Evolutionary conservation across 2,888 invertebrate species (phyloP).

Genomic region (Bombylius discolor): DNA sequence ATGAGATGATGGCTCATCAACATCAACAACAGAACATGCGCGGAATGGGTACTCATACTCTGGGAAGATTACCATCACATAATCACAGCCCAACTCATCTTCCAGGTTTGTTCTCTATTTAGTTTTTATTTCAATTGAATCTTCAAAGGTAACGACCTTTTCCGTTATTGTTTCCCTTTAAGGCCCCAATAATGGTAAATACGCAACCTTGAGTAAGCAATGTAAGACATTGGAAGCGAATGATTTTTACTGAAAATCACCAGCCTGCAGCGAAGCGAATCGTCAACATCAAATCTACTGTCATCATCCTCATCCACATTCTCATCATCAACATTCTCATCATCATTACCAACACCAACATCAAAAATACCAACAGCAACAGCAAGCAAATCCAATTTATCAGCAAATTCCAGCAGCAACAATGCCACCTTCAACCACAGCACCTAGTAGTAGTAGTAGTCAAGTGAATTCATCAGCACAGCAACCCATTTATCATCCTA

Average conservation of each 20-base stretch:
- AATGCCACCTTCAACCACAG: conserved; percentile 19
- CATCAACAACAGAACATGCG: conserved; percentile 38
- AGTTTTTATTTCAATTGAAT: conserved; percentile 7
- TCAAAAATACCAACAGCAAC: conserved; percentile 29
- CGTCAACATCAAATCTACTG: conserved; percentile 34
- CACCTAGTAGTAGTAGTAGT: conserved; percentile 25
- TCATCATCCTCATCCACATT: conserved; percentile 37
- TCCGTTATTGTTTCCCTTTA: conserved; percentile 11
- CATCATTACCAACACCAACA: conserved; percentile 28
- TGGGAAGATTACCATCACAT: conserved; percentile 51
- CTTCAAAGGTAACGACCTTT: too few relatives aligned
- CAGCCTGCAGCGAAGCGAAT: conserved; percentile 36
- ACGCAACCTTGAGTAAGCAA: conserved; percentile 90
- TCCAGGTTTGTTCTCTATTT: conserved; percentile 26
- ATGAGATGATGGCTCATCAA: conserved; percentile 39
- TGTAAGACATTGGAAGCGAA: conserved; percentile 89
- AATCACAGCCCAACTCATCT: conserved; percentile 46
- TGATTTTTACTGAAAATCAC: conserved; percentile 88
- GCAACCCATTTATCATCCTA: conserved; percentile 32
- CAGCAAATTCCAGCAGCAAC: conserved; percentile 34
- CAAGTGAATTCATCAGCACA: conserved; percentile 21
- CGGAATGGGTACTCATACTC: conserved; percentile 49
- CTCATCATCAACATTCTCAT: conserved; percentile 43
- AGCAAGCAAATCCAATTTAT: conserved; percentile 29
- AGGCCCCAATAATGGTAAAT: conserved; percentile 73